A percentile compares a stretch with the other conserved stretches of the same genome.
These are phyloP conservation scores for Chelonoidis abingdonii DNA, from an alignment of 2,113 vertebrate genomes.

Conservation along the genomic window DNA sequence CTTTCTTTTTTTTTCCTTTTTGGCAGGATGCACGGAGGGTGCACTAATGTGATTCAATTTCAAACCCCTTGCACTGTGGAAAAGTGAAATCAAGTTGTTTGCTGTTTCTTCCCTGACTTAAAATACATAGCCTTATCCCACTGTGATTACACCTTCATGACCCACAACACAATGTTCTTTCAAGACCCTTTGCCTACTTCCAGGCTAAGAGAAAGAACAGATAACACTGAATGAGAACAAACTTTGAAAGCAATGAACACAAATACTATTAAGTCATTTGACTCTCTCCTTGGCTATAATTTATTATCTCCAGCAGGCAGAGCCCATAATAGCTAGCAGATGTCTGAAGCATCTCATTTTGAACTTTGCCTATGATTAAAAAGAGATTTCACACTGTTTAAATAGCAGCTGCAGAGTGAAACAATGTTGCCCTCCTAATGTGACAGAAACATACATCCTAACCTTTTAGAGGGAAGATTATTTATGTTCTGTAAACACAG, in stretches of 20 bases:
- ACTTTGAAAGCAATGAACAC: conserved; percentile 22
- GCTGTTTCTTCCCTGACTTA: conserved; percentile 14
- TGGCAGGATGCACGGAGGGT: neutral
- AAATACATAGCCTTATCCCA: neutral
- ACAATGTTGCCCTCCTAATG: conserved; percentile 52
- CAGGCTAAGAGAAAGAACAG: conserved; percentile 24
- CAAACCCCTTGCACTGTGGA: neutral
- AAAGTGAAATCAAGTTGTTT: conserved; percentile 33
- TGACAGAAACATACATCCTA: conserved; percentile 50
- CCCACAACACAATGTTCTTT: conserved; percentile 3
- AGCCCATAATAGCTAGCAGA: conserved; percentile 61
- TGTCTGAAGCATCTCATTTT: conserved; percentile 49
- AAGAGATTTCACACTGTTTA: conserved; percentile 41
- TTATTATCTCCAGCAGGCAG: conserved; percentile 57
- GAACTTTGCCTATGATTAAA: conserved; percentile 62
- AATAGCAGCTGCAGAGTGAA: conserved; percentile 60
- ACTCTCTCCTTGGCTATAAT: conserved; percentile 29
- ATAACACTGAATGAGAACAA: conserved; percentile 34
- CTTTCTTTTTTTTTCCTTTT: neutral
- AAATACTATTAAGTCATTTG: conserved; percentile 44
- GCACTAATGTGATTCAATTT: conserved; percentile 12
- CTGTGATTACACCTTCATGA: conserved; percentile 13
- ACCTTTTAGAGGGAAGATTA: conserved; percentile 51
- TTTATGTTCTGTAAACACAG: conserved; percentile 49
- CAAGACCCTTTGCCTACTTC: neutral